Conservation (phyloP, 2,797 vertebrate species). For the Sorex maritimensis region DNA sequence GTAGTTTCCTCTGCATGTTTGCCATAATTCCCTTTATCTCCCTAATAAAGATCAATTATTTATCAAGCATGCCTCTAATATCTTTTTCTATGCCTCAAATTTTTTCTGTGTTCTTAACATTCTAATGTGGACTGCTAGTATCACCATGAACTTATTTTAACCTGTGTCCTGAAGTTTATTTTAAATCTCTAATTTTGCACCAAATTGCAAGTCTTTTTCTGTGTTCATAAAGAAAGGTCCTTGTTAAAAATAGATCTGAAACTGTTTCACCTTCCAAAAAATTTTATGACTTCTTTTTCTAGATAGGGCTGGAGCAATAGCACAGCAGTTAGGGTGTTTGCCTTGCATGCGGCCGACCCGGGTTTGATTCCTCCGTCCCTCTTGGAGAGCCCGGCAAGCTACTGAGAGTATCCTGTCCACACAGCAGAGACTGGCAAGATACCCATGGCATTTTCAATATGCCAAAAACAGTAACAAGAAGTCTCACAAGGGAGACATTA, state of each 20-base stretch:
- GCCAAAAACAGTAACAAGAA: no score
- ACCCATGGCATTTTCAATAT: no score
- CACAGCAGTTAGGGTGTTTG: no score
- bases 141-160: neutral
- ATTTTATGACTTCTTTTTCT: neutral
- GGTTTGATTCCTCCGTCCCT: no score
- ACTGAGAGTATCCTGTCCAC: no score
- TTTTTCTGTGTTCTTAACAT: constrained; percentile 7
- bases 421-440: no score
- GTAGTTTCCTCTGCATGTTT: neutral
- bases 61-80: neutral
- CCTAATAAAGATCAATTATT: neutral
- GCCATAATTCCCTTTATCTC: neutral
- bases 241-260: constrained; percentile 7
- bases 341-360: no score
- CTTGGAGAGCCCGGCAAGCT: no score
- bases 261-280: neutral
- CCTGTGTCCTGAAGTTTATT: neutral
- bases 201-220: neutral
- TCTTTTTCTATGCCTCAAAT: neutral
- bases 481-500: no score
- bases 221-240: neutral
- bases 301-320: no score
- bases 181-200: constrained; percentile 7
- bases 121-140: neutral